Conservation (phyloP, 2,888 invertebrate genomes). For the Limnephilus lunatus region DNA sequence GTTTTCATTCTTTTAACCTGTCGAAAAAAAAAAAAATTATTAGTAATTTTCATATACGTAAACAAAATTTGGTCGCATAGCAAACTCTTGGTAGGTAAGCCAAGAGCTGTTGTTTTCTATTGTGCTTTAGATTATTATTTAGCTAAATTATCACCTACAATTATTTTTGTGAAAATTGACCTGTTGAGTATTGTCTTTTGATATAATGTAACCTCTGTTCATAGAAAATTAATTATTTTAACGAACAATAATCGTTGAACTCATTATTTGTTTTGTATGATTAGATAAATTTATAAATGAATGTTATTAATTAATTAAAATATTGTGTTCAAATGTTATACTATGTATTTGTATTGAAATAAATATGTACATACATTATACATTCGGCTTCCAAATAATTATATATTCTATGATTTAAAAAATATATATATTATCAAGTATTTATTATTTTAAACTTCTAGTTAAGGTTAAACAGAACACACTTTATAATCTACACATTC, state of each 20-base stretch:
- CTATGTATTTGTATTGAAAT: background rate
- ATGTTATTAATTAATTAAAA: background rate
- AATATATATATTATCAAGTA: background rate
- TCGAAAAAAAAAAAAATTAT: background rate
- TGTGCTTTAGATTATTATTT: background rate
- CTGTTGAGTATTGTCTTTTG: background rate
- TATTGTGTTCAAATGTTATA: background rate
- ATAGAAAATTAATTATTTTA: background rate
- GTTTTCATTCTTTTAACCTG: background rate
- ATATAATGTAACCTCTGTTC: background rate
- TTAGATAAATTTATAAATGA: constrained; percentile 15
- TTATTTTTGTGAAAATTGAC: background rate
- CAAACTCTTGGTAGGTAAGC: background rate
- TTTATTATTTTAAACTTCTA: background rate
- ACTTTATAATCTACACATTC: no score
- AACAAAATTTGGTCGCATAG: no score
- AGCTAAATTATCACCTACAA: background rate
- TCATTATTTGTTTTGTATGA: constrained; percentile 2
- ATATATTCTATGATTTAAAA: background rate
- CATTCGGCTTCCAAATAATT: background rate
- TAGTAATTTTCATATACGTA: no score
- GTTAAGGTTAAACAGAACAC: background rate
- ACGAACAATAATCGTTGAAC: background rate
- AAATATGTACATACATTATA: no score
- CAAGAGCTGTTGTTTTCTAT: background rate